A percentile compares a stretch with the other conserved stretches of the same genome.
Evolutionary conservation across 2,113 vertebrate genomes (phyloP).

Genomic region (Todiramphus chloris): DNA sequence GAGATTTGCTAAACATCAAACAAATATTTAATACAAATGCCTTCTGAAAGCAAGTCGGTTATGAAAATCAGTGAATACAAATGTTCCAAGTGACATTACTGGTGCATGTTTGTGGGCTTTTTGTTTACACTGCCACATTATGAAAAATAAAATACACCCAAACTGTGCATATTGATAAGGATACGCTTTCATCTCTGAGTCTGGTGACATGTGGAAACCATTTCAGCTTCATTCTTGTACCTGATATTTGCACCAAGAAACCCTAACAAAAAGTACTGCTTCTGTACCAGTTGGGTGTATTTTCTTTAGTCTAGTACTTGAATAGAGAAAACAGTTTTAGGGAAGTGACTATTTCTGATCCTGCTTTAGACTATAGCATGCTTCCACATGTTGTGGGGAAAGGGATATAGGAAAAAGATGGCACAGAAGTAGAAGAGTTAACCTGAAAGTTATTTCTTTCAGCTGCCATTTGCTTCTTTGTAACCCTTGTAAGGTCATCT

Average conservation of each 20-base stretch:
- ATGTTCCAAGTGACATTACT: constrained; percentile 69
- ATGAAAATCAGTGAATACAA: constrained; percentile 67
- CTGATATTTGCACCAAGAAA: constrained; percentile 37
- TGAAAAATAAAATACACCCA: constrained; percentile 69
- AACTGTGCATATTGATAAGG: constrained; percentile 64
- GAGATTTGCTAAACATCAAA: constrained; percentile 65
- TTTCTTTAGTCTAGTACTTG: background rate
- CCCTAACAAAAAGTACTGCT: background rate
- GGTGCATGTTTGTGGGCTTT: constrained; percentile 61
- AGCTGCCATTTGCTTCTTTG: background rate
- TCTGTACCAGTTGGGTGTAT: background rate
- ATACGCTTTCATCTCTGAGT: constrained; percentile 58
- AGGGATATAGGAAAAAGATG: background rate
- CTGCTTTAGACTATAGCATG: background rate
- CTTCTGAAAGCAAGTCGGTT: constrained; percentile 69
- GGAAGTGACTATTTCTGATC: background rate
- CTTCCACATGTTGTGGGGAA: background rate
- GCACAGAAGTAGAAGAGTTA: background rate
- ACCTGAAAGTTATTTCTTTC: background rate
- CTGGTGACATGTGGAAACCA: constrained; percentile 34
- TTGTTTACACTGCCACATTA: constrained; percentile 70
- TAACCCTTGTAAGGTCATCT: background rate
- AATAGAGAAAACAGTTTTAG: background rate
- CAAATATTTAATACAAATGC: constrained; percentile 69
- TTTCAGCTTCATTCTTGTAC: constrained; percentile 31